Evolutionary conservation across 2,888 invertebrate species (phyloP).

Genomic region (Archaeoteleia sp.): DNA sequence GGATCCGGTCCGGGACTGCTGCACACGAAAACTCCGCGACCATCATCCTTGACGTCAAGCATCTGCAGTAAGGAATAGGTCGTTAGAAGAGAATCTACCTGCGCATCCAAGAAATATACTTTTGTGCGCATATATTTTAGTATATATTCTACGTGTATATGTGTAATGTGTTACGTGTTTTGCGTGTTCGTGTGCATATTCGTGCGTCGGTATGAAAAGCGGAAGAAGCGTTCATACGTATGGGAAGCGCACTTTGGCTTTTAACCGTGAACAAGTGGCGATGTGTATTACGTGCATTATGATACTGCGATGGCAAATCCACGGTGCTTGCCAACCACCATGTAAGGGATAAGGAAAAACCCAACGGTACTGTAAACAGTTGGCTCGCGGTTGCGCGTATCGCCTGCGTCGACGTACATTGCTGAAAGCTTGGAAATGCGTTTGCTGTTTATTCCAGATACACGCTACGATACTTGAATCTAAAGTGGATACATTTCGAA

Average conservation of each 20-base stretch:
- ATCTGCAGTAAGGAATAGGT: conserved; percentile 62
- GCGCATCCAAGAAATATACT: background rate
- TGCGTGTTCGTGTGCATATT: conserved; percentile 8
- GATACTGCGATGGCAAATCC: conserved; percentile 24
- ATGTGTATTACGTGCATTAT: conserved; percentile 28
- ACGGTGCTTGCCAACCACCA: conserved; percentile 16
- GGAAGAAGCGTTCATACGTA: conserved; percentile 14
- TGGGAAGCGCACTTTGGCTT: conserved; percentile 22
- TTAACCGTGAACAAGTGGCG: conserved; percentile 18
- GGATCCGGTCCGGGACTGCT: conserved; percentile 81
- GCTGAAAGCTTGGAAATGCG: conserved; percentile 7
- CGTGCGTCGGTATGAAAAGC: background rate
- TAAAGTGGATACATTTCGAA: background rate
- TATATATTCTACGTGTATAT: background rate
- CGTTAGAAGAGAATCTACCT: conserved; percentile 26
- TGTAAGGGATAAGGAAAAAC: conserved; percentile 51
- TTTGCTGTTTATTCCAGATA: background rate
- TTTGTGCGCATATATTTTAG: no score
- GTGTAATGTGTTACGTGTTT: background rate
- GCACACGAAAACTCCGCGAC: conserved; percentile 70
- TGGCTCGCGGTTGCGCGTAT: conserved; percentile 35
- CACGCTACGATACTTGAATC: background rate
- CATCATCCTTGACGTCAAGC: conserved; percentile 70
- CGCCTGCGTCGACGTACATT: background rate
- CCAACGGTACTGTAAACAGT: conserved; percentile 49